Evolutionary conservation across 2,113 vertebrate genomes (phyloP), one percentile per base, ranked within the genome.

Genomic region (Dipodomys spectabilis): DNA sequence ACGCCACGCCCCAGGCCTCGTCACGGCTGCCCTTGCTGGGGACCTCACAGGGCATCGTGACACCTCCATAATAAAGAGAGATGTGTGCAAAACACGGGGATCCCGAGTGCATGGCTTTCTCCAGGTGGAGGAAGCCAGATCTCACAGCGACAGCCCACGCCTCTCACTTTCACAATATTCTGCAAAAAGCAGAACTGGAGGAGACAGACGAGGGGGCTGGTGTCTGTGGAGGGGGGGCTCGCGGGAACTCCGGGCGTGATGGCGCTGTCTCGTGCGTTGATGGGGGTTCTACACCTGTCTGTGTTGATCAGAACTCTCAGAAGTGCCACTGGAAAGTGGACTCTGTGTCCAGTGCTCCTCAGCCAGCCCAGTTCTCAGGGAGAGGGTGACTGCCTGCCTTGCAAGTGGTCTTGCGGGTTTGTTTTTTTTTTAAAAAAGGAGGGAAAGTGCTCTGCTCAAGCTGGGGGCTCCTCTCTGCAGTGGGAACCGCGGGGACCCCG

Each of bases 11-110:
- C 8, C 0, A 11, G 49, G 10, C 49, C 49, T 53, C 8, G 18
- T 91, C 90, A 20, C 3, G 12, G 35, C 2, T 10, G 71, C 35
- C 35, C 35, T 3, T 27, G 73, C 39, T 7, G 82, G 67, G 27
- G 53, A 74, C 32, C 49, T 53, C 49, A 53, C 49, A 53, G 49
- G 49, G 8, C 9, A 53, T 53, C 49, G 13, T 57, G 53, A 57
- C 53, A 57, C 15, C 53, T 16, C 53, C 15, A 13, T 11, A 57
- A 57, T 57, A 57, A 57, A 11, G 53, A 57, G 53, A 57, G 49
- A 64, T 0, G 7, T 3, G 11, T 0, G 2, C n/a, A 23, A 15
- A 6, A 7, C 1, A 1, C 0, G 18, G 0, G 19, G 5, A 23
- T 23, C 81, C 44, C 84, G 12, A 30, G 44, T 0, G 78, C 62